Percentiles rank a stretch among this genome's conserved stretches.
phyloP scores from a whole-genome alignment of 2,888 invertebrate species.

The Papilio gigon region DNA sequence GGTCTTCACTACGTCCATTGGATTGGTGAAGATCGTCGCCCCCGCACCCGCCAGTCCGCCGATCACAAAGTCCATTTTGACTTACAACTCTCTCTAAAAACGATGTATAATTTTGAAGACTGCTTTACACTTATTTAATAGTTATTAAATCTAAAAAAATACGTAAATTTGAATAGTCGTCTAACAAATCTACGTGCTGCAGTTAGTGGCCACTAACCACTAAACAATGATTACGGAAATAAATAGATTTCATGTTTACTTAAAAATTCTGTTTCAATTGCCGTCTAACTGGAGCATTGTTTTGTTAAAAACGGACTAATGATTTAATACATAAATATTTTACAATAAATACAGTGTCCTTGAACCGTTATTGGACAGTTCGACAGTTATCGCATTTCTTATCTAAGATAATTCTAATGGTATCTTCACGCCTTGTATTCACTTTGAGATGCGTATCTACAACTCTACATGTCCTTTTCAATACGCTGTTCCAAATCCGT shows the following conservation, averaged over 20 bases:
- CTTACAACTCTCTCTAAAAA: slow-evolving; percentile 30
- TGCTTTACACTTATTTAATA: too few relatives aligned
- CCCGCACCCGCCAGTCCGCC: slow-evolving; percentile 88
- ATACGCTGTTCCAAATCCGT: too few relatives aligned
- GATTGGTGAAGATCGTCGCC: slow-evolving; percentile 92
- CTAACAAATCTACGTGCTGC: too few relatives aligned
- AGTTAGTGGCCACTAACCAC: too few relatives aligned
- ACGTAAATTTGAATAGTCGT: too few relatives aligned
- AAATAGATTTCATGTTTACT: too few relatives aligned
- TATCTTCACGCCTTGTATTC: too few relatives aligned
- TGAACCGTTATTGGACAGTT: not conserved
- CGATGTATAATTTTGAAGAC: not conserved
- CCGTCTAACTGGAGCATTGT: not conserved
- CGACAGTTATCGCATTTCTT: not conserved
- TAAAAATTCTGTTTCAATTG: not conserved
- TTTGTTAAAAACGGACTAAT: not conserved
- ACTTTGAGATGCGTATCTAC: not conserved
- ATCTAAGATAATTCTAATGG: not conserved
- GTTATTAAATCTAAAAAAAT: too few relatives aligned
- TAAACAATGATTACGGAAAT: too few relatives aligned
- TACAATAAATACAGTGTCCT: not conserved
- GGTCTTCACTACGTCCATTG: slow-evolving; percentile 94
- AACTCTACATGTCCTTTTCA: too few relatives aligned
- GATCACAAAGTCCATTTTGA: slow-evolving; percentile 85
- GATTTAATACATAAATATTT: not conserved